A percentile compares a stretch with the other conserved stretches of the same genome.
These are phyloP conservation scores for Macrophya alboannulata DNA, from an alignment of 2,888 invertebrate species.

Conservation along the genomic window DNA sequence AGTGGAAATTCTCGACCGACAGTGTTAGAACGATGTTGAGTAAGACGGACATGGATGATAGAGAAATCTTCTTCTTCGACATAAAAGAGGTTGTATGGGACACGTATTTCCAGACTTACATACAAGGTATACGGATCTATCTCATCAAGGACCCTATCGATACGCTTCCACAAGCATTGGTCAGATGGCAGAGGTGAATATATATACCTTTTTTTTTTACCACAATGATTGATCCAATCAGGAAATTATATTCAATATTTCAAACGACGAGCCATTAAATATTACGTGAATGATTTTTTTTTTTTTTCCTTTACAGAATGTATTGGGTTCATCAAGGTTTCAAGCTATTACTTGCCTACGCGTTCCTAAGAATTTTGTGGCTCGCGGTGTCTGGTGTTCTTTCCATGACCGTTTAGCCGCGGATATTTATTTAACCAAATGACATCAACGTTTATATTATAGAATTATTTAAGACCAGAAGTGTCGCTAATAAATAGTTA, in stretches of 20 bases:
- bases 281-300: not conserved
- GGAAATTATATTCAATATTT: not conserved
- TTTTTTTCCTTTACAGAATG: conserved; percentile 67
- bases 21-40: conserved; percentile 84
- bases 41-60: conserved; percentile 83
- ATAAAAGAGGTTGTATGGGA: conserved; percentile 89
- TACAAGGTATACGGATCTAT: conserved; percentile 89
- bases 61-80: conserved; percentile 87
- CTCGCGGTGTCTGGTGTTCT: conserved; percentile 63
- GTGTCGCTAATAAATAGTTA: conserved; percentile 15
- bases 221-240: not conserved
- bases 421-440: conserved; percentile 28
- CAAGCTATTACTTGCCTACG: conserved; percentile 73
- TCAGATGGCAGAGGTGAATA: conserved; percentile 82
- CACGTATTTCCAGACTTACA: conserved; percentile 86
- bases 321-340: conserved; percentile 77
- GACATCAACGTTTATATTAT: conserved; percentile 1
- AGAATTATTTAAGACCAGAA: conserved; percentile 22
- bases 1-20: conserved; percentile 88
- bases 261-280: not conserved
- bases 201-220: not conserved
- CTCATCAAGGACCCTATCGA: conserved; percentile 91
- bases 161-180: conserved; percentile 85
- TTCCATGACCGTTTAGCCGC: conserved; percentile 53
- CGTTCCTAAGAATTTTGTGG: conserved; percentile 73